phyloP scores from a whole-genome alignment of 1,140 invertebrate species.

The Diachasmimorpha longicaudata region DNA sequence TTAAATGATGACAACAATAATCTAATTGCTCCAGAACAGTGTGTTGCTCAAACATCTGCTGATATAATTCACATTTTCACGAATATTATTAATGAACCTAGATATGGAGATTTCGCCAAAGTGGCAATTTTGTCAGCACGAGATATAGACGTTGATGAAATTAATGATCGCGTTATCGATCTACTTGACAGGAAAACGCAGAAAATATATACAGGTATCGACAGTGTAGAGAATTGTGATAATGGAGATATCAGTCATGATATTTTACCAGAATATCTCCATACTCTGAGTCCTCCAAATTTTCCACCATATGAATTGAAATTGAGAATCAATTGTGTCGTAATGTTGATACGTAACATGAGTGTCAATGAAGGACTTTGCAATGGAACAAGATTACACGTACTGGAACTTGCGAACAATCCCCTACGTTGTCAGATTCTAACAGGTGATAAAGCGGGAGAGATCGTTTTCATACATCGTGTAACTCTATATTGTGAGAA shows the following conservation, averaged over 20 bases:
- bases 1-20: slow-evolving; percentile 10
- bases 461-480: slow-evolving; percentile 9
- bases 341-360: neutral
- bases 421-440: slow-evolving; percentile 34
- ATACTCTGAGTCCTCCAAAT: slow-evolving; percentile 29
- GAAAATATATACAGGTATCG: slow-evolving; percentile 12
- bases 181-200: slow-evolving; percentile 9
- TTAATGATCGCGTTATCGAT: slow-evolving; percentile 34
- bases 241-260: slow-evolving; percentile 16
- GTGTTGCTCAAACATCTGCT: neutral
- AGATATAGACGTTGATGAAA: slow-evolving; percentile 34
- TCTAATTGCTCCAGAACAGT: slow-evolving; percentile 8
- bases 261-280: slow-evolving; percentile 31
- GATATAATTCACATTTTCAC: slow-evolving; percentile 11
- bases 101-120: neutral
- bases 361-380: slow-evolving; percentile 11
- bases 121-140: slow-evolving; percentile 31
- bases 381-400: slow-evolving; percentile 29
- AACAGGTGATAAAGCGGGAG: slow-evolving; percentile 25
- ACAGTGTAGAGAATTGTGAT: slow-evolving; percentile 16
- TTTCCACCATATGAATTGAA: slow-evolving; percentile 4
- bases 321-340: neutral
- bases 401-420: slow-evolving; percentile 26
- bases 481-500: slow-evolving; percentile 17
- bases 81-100: neutral